phyloP scores from a whole-genome alignment of 1,140 invertebrate genomes.

The Drosophila kikkawai region DNA sequence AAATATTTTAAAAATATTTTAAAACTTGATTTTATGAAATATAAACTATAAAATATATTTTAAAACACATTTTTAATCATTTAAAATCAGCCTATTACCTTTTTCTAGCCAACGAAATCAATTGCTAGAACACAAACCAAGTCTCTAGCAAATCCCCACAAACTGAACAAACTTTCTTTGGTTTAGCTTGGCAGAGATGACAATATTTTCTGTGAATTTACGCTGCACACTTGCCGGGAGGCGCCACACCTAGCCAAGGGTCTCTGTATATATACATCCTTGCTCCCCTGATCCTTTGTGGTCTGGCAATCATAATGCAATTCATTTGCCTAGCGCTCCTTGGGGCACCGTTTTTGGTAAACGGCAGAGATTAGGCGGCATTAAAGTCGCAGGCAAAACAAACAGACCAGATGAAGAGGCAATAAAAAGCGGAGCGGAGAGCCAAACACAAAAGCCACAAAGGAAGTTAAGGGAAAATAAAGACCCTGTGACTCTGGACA shows the following conservation, averaged over 20 bases:
- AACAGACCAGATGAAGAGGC: slow-evolving; percentile 50
- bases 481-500: slow-evolving; percentile 40
- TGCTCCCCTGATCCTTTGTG: slow-evolving; percentile 34
- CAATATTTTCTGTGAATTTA: slow-evolving; percentile 51
- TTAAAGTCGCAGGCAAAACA: slow-evolving; percentile 71
- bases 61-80: background rate
- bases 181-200: slow-evolving; percentile 21
- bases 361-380: slow-evolving; percentile 79
- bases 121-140: slow-evolving; percentile 32
- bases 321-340: slow-evolving; percentile 74
- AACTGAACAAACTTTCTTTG: slow-evolving; percentile 36
- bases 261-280: background rate
- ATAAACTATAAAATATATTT: too few species aligned
- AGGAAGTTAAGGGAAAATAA: slow-evolving; percentile 55
- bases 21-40: background rate
- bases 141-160: slow-evolving; percentile 3
- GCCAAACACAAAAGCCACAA: slow-evolving; percentile 69
- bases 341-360: slow-evolving; percentile 77
- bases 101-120: background rate
- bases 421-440: slow-evolving; percentile 62
- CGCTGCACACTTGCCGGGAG: slow-evolving; percentile 32
- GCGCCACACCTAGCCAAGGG: slow-evolving; percentile 10
- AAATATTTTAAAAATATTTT: background rate
- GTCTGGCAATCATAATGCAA: slow-evolving; percentile 75
- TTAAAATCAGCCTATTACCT: background rate